Percentiles rank a stretch among this genome's conserved stretches.
phyloP scores from a whole-genome alignment of 2,888 invertebrate genomes.

The Drosophila picticornis region DNA sequence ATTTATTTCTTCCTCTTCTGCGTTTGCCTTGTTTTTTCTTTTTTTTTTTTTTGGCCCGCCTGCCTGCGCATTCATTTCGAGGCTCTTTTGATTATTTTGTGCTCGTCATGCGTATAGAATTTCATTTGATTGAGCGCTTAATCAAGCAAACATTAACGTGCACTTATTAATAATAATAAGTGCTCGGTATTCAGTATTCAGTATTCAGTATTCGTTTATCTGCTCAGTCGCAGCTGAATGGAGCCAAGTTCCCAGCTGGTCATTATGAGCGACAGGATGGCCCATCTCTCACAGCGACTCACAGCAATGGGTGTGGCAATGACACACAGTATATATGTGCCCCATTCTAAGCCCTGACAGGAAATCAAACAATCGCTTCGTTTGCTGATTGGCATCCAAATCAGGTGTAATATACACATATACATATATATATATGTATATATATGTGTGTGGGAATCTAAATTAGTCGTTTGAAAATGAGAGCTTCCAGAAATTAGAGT shows the following conservation, averaged over 20 bases:
- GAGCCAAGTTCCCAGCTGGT: constrained; percentile 54
- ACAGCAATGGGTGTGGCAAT: constrained; percentile 25
- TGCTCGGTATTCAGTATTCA: constrained; percentile 45
- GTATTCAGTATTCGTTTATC: constrained; percentile 59
- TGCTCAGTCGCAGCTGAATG: constrained; percentile 75
- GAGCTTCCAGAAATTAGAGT: not conserved
- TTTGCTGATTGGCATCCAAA: constrained; percentile 14
- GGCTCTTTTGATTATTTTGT: constrained; percentile 42
- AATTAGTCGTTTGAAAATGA: not conserved
- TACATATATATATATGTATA: not conserved
- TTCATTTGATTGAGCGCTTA: constrained; percentile 80
- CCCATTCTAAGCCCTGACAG: constrained; percentile 12
- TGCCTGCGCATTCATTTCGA: constrained; percentile 46
- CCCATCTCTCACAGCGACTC: constrained; percentile 6
- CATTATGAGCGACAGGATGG: constrained; percentile 36
- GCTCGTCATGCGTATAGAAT: constrained; percentile 77
- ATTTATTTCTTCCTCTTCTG: constrained; percentile 39
- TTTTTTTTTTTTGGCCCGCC: constrained; percentile 16
- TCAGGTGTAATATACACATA: not conserved
- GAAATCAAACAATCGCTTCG: constrained; percentile 14
- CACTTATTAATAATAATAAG: constrained; percentile 78
- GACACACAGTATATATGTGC: not conserved
- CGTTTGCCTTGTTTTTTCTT: not conserved
- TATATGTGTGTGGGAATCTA: not conserved
- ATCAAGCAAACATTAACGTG: constrained; percentile 80